Evolutionary conservation across 2,113 vertebrate species (phyloP), one percentile per base, ranked within the genome.

Genomic region (Ellobius talpinus): DNA sequence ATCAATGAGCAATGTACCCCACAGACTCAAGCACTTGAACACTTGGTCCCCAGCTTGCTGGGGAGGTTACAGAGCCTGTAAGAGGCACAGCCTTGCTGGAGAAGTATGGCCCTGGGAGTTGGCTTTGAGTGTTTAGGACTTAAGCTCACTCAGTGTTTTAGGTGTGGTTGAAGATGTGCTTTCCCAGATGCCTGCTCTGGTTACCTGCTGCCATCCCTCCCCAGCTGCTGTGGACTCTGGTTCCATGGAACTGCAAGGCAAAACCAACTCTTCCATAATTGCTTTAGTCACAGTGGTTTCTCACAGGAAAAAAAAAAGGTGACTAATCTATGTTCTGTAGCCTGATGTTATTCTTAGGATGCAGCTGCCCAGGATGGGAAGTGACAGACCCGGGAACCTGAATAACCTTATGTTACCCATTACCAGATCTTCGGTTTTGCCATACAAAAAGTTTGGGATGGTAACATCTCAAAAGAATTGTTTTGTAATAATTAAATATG

Each of bases 401-500:
- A 92, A 61, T 87, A n/a, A 68, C 6, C 8, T 66, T 31, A 72
- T 7, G 5, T 87, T 89, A 45, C 50, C 76, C 90, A 14, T 94
- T 47, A 74, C 21, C 47, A 84, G 26, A 93, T 65, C 84, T 78
- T 63, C 77, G 45, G 4, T 93, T 96, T 88, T 14, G 45, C 95
- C 76, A 61, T 50, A 55, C 70, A 84, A 90, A 95, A 90, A 96
- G 63, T 93, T 13, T 52, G 9, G 45, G 11, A 52, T 72, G 29
- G 90, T 85, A 95, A 87, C 26, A 61, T 84, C 52, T 91, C 87
- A 26, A 65, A 87, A 87, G n/a, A 10, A 45, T 81, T 90, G 11
- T 66, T n/a, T 39, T 88, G 11, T 89, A 52, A 94, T 39, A 93
- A 91, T 85, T 78, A 96, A 86, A 84, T 88, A 45, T 47, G 39